Evolutionary conservation across 2,888 invertebrate species (phyloP).

Genomic region (Gryllus longicercus): DNA sequence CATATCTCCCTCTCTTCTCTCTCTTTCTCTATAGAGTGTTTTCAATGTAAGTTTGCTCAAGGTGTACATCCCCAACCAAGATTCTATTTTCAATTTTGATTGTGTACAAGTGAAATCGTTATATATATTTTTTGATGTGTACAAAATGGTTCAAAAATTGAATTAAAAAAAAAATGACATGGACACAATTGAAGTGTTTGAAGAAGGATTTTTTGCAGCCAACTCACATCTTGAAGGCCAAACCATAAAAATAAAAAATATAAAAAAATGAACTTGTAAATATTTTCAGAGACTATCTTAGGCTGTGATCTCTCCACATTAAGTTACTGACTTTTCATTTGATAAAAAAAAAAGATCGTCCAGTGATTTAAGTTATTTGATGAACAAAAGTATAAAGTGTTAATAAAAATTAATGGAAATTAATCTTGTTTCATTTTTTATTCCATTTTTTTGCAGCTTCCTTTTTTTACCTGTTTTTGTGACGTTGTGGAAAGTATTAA

Average conservation of each 20-base stretch:
- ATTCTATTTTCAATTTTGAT: constrained; percentile 40
- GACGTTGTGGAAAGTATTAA: too few relatives aligned
- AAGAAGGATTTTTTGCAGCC: constrained; percentile 33
- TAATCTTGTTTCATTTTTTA: constrained; percentile 22
- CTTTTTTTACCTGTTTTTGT: too few relatives aligned
- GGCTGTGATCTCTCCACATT: constrained; percentile 41
- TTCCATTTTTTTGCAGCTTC: too few relatives aligned
- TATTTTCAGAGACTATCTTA: constrained; percentile 40
- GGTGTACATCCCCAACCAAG: constrained; percentile 38
- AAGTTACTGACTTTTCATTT: constrained; percentile 38
- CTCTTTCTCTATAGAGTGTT: constrained; percentile 31
- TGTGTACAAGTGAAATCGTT: constrained; percentile 37
- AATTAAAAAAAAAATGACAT: constrained; percentile 31
- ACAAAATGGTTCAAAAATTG: constrained; percentile 35
- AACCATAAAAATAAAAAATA: constrained; percentile 6
- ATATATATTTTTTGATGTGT: constrained; percentile 40
- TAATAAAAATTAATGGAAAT: constrained; percentile 39
- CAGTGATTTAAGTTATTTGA: constrained; percentile 41
- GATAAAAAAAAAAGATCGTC: constrained; percentile 40
- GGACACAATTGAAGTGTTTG: constrained; percentile 35
- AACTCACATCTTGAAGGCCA: constrained; percentile 34
- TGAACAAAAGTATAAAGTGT: constrained; percentile 39
- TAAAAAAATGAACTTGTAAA: constrained; percentile 37
- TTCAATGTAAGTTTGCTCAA: constrained; percentile 40
- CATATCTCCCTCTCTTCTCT: constrained; percentile 29